Conservation (phyloP, 2,113 vertebrate genomes). For the Cynopterus brachyotis region DNA sequence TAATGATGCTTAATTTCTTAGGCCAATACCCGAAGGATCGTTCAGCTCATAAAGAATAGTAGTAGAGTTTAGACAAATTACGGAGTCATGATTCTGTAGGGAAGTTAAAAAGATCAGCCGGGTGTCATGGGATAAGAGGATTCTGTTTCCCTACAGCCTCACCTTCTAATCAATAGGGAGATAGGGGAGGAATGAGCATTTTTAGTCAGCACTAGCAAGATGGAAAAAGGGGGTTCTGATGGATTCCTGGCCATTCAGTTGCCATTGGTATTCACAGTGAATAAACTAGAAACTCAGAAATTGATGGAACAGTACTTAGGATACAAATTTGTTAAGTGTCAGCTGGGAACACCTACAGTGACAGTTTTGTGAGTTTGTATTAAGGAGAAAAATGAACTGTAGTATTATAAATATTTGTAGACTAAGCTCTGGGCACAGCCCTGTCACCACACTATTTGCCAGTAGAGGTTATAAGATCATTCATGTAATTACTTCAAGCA, state of each 20-base stretch:
- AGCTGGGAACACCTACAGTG: neutral
- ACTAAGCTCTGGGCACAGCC: neutral
- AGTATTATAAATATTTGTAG: neutral
- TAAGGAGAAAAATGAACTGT: neutral
- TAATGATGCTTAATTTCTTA: neutral
- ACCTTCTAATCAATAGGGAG: neutral
- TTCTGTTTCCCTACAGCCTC: neutral
- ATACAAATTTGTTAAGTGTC: neutral
- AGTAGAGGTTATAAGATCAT: neutral
- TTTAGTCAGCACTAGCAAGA: neutral
- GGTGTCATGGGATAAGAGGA: neutral
- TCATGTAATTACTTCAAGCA: slow-evolving; percentile 37
- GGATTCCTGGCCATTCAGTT: neutral
- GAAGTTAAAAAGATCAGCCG: neutral
- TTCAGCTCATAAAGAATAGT: neutral
- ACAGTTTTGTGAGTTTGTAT: neutral
- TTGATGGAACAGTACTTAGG: neutral
- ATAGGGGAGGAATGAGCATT: neutral
- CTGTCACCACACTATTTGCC: neutral
- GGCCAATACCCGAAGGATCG: neutral
- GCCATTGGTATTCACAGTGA: neutral
- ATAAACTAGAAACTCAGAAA: neutral
- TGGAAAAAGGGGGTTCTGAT: neutral
- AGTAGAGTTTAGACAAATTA: neutral
- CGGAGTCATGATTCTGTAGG: neutral